Evolutionary conservation across 1,140 invertebrate genomes (phyloP).

Genomic region (Tigriopus japonicus): DNA sequence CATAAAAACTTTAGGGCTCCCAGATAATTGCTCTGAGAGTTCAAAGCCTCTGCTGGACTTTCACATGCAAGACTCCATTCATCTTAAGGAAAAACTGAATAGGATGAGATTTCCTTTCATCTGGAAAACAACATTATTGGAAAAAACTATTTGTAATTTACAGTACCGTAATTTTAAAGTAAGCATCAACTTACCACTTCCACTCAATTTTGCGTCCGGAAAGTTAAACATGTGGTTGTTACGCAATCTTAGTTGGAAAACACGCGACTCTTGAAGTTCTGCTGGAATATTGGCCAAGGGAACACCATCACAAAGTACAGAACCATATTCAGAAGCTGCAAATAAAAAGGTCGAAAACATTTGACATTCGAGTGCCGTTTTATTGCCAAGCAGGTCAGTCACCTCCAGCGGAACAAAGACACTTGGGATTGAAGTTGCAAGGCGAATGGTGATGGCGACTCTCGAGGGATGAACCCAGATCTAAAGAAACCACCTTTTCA

Average conservation of each 20-base stretch:
- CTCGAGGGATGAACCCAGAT: too few species aligned
- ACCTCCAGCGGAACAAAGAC: background rate
- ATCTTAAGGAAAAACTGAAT: too few species aligned
- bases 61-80: too few species aligned
- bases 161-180: too few species aligned
- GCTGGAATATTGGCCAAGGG: slow-evolving; percentile 1
- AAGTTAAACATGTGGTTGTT: background rate
- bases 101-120: too few species aligned
- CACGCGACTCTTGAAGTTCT: background rate
- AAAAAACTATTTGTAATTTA: too few species aligned
- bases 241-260: background rate
- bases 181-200: background rate
- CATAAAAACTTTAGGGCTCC: too few species aligned
- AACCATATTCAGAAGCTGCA: background rate
- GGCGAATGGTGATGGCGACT: background rate
- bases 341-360: background rate
- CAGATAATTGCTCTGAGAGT: too few species aligned
- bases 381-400: background rate
- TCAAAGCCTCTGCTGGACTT: too few species aligned
- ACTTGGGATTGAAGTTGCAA: background rate
- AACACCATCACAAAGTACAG: slow-evolving; percentile 5
- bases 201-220: background rate
- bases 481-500: too few species aligned
- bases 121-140: too few species aligned
- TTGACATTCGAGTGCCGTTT: too few species aligned